Base-by-base conservation (phyloP, 2,888 invertebrate species). In the Ophraella communa region DNA sequence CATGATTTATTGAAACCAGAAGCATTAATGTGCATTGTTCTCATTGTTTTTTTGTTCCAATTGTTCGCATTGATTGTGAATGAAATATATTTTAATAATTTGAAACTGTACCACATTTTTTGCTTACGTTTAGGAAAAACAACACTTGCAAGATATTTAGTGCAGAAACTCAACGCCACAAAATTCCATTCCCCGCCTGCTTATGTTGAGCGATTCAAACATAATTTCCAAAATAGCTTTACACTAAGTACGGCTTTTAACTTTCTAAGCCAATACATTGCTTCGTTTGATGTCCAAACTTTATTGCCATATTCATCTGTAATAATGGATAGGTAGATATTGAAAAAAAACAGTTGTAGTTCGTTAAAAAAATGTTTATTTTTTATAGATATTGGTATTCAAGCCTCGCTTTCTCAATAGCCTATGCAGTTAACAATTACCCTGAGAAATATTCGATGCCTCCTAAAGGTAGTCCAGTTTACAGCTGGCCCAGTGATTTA, bases 251-350 rank as follows among this genome's bases (percentile, higher is more conserved):
- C 81, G 14, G 82, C 83, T 1, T 84, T 78, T 73, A 83, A 84
- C 73, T 77, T 80, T 0, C 66, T 84, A 4, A 83, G 84, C 23
- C 84, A 85, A 73, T 85, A 85, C 69, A 78, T 84, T 35, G 83
- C 82, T 11, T 82, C 81, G 2, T 60, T 79, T 23, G 80, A 84
- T 72, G 74, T 83, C 17, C 63, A 72, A 4, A 55, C 70, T 20
- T 59, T 80, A 18, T 66, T 81, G 33, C 64, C 76, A 33, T 52
- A 73, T 23, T 69, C 73, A 54, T 82, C 83, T 4, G 80, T 84
- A 4, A 73, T 85, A 39, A 76, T 84, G 76, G 84, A 84, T 67
- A 80, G 84, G 82, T 83, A 74, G 64, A 24, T 21, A 24, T 42
- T 17, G 5, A 14, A 42, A n/a, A n/a, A n/a, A n/a, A n/a, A n/a